Percentiles rank a stretch among this genome's conserved stretches.
These are phyloP conservation scores for Bagarius yarrelli DNA, from an alignment of 2,113 vertebrate species.

Conservation along the genomic window DNA sequence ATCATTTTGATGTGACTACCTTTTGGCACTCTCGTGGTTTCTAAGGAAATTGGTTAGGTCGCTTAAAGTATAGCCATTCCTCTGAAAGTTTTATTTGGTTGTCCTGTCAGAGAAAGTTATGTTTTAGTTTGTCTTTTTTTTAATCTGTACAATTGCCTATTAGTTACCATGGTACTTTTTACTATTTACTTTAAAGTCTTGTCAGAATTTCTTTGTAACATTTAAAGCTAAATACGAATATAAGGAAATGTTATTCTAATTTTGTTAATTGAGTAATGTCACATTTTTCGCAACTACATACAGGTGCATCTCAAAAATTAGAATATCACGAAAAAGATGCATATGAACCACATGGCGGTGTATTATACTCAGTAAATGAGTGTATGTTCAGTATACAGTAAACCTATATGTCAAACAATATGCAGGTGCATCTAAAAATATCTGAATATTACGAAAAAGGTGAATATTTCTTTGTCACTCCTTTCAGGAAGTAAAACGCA, in stretches of 20 bases:
- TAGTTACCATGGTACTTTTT: background rate
- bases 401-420: background rate
- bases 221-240: too few relatives aligned
- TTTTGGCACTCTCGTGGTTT: background rate
- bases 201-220: background rate
- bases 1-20: background rate
- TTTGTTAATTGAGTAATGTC: too few relatives aligned
- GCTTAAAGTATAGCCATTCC: background rate
- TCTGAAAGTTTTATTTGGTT: background rate
- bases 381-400: background rate
- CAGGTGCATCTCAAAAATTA: too few relatives aligned
- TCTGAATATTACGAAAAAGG: too few relatives aligned
- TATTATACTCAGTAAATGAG: background rate
- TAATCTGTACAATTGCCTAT: background rate
- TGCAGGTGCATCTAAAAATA: too few relatives aligned
- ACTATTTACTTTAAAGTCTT: background rate
- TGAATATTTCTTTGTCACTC: too few relatives aligned
- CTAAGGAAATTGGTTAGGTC: background rate
- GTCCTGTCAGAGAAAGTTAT: background rate
- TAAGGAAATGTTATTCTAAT: too few relatives aligned
- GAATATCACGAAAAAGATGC: too few relatives aligned
- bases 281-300: too few relatives aligned
- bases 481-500: too few relatives aligned
- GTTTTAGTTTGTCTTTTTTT: background rate
- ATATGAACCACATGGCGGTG: conserved; percentile 23